Base-by-base conservation (phyloP, 2,113 vertebrate genomes). In the Amblyopsis rosae region DNA sequence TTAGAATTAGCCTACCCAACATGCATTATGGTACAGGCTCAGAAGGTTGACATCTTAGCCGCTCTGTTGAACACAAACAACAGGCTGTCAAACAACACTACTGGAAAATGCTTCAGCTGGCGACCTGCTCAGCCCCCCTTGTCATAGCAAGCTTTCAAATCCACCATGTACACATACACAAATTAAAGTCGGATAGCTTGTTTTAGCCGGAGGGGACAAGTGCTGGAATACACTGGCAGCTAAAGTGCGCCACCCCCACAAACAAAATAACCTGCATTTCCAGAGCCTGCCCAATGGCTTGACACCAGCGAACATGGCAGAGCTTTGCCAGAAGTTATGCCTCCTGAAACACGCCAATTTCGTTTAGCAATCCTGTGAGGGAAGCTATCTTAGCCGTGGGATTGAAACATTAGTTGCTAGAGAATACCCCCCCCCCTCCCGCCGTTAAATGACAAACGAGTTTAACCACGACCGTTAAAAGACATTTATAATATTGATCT, bases 381-480 rank as follows among this genome's bases (percentile, higher is more conserved):
- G 82, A 82, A 80, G 82, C 81, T 82, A 81, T 75, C 35, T 26
- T 69, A 7, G 71, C 70, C 9, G 80, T 67, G 73, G 84, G 35
- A 89, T 82, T 89, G 87, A 91, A 90, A 91, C 90, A 94, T 93
- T 94, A 89, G 94, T 92, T 91, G 91, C 91, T 92, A 92, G 74
- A 6, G 51, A 53, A 53, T 12, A 53, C 54, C 54, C 9, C 54
- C 54, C 54, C 54, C 17, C 54, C 6, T 1, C n/a, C 54, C 92
- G 8, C 90, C 88, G 89, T 91, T 94, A 94, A 95, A 93, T 94
- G 94, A 95, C 93, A 95, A 94, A 95, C 91, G 91, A 95, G 90
- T 89, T 93, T 93, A 92, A 88, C 88, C 86, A 89, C 90, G 87
- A 84, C 90, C 86, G 90, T 93, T 89, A 90, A 87, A 41, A 92